These are phyloP conservation scores for Prolemur simus DNA, from an alignment of 2,113 vertebrate species.

Conservation along the genomic window DNA sequence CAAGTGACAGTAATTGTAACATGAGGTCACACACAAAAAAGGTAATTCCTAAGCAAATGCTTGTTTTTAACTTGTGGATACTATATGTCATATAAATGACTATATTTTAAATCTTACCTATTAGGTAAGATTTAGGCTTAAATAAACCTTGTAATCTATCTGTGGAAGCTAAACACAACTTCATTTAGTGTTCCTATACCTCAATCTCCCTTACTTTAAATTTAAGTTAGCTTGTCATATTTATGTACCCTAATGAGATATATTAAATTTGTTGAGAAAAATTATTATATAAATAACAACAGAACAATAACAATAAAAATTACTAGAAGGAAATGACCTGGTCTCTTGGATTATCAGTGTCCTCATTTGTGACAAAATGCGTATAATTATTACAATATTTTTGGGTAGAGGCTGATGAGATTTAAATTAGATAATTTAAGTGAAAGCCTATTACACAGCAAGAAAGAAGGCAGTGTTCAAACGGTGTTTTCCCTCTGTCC, in stretches of 20 bases:
- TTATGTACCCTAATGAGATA: neutral
- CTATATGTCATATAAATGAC: neutral
- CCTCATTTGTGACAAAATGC: neutral
- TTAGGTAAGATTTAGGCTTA: neutral
- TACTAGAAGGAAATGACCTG: neutral
- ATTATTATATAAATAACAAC: neutral
- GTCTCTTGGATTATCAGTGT: neutral
- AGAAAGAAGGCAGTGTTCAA: neutral
- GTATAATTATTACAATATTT: neutral
- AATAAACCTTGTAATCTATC: neutral
- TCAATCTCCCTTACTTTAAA: neutral
- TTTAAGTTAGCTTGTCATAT: neutral
- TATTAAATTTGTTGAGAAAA: neutral
- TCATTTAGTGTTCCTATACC: neutral
- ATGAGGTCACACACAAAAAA: neutral
- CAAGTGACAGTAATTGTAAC: neutral
- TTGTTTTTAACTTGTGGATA: neutral
- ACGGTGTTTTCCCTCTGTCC: neutral
- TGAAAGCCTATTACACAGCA: neutral
- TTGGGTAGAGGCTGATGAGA: neutral
- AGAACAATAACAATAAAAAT: neutral
- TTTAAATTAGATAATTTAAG: slow-evolving; percentile 18
- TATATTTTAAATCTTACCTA: neutral
- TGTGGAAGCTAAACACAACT: neutral
- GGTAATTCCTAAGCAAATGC: neutral